Evolutionary conservation across 2,113 vertebrate genomes (phyloP), one percentile per base, ranked within the genome.

Genomic region (Platanista minor): DNA sequence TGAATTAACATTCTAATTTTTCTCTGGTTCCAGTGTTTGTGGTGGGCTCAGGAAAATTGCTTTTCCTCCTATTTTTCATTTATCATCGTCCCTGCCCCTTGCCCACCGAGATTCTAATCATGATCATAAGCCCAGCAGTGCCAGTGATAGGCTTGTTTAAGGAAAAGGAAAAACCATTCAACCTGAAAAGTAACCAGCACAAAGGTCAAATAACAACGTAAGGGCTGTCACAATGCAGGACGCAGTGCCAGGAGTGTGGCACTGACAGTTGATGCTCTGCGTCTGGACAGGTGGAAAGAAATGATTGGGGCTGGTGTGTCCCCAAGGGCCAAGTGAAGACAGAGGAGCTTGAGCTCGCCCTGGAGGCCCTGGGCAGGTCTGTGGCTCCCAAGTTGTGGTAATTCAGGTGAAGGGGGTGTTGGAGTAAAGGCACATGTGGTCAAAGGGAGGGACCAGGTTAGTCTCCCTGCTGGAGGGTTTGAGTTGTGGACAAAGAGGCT

Each of bases 151-250:
- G 71, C 33, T 57, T 49, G 31, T 33, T 74, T 27, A 67, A 94
- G 94, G 85, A 62, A 88, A 95, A 94, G 81, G 25, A 66, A 78
- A 89, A 92, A 57, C 3, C 20, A 23, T 72, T 88, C 36, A 83
- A 57, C 67, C 67, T 54, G 57, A 81, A 92, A 95, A 80, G 75
- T 66, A 91, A 95, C 89, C 17, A 95, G 81, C 59, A 93, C 89
- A 88, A 95, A 90, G 91, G 21, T 87, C 87, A 88, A 86, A 81
- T 52, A 91, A 78, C 36, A 95, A 86, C 33, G 89, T 31, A 57
- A 93, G n/a, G 9, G 7, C 21, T 59, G 80, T 86, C 75, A 49
- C 18, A 52, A 20, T 54, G 43, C 43, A 33, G 69, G 20, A 14
- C 18, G 41, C 10, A 1, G 25, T 78, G 84, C 39, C 25, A 77